phyloP scores from a whole-genome alignment of 2,888 invertebrate genomes.

The Gastracanthus pulcherrimus region DNA sequence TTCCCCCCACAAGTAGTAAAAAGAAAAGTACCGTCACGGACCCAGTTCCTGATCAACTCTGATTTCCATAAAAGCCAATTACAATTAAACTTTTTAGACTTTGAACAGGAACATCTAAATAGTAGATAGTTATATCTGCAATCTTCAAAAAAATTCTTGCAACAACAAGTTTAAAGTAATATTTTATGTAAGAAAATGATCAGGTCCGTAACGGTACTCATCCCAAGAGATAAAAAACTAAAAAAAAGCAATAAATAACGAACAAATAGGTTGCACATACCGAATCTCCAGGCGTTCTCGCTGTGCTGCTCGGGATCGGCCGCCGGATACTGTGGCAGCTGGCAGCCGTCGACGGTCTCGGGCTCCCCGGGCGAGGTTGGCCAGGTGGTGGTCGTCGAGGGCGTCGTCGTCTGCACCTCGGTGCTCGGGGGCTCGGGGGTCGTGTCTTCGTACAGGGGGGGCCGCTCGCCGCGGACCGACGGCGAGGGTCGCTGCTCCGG shows the following conservation, averaged over 20 bases:
- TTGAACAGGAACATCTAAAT: too few species aligned
- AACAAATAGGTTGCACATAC: too few species aligned
- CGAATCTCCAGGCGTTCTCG: conserved; percentile 82
- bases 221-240: conserved; percentile 5
- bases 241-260: neutral
- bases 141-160: too few species aligned
- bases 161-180: too few species aligned
- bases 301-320: conserved; percentile 78
- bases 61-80: too few species aligned
- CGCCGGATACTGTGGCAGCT: conserved; percentile 79
- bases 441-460: conserved; percentile 16
- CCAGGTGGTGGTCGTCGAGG: conserved; percentile 65
- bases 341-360: conserved; percentile 76
- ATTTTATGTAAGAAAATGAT: too few species aligned
- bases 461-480: neutral
- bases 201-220: too few species aligned
- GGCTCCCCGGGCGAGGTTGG: conserved; percentile 61
- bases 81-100: too few species aligned
- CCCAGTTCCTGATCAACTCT: too few species aligned
- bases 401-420: conserved; percentile 73
- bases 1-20: too few species aligned
- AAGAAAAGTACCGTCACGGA: too few species aligned
- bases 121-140: too few species aligned
- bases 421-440: conserved; percentile 64
- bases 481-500: neutral